A percentile compares a stretch with the other conserved stretches of the same genome.
phyloP scores from a whole-genome alignment of 92 coral and sea anemone genomes.

The Pocillopora meandrina region DNA sequence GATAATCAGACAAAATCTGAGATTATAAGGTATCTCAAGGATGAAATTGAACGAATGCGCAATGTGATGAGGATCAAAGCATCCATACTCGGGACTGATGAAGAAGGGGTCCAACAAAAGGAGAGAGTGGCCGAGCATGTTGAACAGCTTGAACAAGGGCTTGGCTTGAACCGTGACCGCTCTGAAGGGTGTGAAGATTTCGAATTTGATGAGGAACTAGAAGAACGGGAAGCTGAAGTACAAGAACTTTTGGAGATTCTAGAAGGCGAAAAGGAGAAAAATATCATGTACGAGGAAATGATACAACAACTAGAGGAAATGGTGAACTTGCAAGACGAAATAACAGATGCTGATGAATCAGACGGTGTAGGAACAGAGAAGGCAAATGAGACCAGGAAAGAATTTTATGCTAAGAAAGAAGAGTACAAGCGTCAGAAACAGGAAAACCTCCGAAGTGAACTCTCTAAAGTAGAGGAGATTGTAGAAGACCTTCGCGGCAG shows the following conservation, averaged over 20 bases:
- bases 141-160: conserved; percentile 14
- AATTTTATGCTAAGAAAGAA: conserved; percentile 58
- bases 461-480: conserved; percentile 45
- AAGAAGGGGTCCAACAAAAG: neutral
- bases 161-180: neutral
- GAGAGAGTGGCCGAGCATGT: conserved; percentile 1
- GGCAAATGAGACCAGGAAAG: conserved; percentile 36
- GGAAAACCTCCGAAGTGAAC: conserved; percentile 56
- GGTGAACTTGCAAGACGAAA: conserved; percentile 49
- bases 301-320: conserved; percentile 64
- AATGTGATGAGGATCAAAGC: conserved; percentile 65
- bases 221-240: conserved; percentile 30
- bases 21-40: conserved; percentile 70
- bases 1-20: conserved; percentile 76
- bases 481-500: conserved; percentile 67
- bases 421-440: conserved; percentile 63
- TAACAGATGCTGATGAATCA: conserved; percentile 42
- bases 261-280: conserved; percentile 43
- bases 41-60: conserved; percentile 68
- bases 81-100: conserved; percentile 37
- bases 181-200: neutral
- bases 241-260: conserved; percentile 39
- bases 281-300: conserved; percentile 38
- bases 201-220: conserved; percentile 2
- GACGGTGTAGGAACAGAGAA: conserved; percentile 32